phyloP scores from a whole-genome alignment of 2,888 invertebrate genomes.

The Pandemis heparana region DNA sequence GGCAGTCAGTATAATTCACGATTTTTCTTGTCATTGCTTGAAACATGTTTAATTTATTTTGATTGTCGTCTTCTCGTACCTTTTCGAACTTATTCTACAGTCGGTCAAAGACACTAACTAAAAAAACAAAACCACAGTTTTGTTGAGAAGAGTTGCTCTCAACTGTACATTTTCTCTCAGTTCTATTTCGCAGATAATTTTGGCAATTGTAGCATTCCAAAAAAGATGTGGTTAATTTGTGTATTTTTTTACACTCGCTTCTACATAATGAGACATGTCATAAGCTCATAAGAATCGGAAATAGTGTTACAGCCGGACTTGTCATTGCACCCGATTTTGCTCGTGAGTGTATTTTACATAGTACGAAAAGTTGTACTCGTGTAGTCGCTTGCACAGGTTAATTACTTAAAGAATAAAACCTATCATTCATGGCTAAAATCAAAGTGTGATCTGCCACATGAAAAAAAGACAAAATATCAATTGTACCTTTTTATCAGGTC shows the following conservation, averaged over 20 bases:
- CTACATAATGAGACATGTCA: background rate
- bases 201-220: conserved; percentile 32
- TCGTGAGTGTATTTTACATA: background rate
- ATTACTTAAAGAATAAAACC: background rate
- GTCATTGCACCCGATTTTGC: background rate
- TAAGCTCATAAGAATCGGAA: background rate
- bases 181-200: background rate
- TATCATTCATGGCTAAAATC: background rate
- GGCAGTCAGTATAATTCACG: background rate
- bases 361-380: background rate
- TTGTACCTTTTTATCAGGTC: background rate
- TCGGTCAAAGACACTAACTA: no score
- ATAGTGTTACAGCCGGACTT: background rate
- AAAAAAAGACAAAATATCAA: background rate
- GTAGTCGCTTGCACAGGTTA: background rate
- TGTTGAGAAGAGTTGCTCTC: no score
- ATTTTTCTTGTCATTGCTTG: background rate
- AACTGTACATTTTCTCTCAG: no score
- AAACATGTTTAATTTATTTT: background rate
- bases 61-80: background rate
- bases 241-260: background rate
- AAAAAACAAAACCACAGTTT: no score
- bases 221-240: background rate
- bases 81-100: no score
- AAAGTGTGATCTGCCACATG: background rate